A percentile compares a stretch with the other conserved stretches of the same genome.
phyloP scores from a whole-genome alignment of 2,797 vertebrate species.

The Nannoperca australis region DNA sequence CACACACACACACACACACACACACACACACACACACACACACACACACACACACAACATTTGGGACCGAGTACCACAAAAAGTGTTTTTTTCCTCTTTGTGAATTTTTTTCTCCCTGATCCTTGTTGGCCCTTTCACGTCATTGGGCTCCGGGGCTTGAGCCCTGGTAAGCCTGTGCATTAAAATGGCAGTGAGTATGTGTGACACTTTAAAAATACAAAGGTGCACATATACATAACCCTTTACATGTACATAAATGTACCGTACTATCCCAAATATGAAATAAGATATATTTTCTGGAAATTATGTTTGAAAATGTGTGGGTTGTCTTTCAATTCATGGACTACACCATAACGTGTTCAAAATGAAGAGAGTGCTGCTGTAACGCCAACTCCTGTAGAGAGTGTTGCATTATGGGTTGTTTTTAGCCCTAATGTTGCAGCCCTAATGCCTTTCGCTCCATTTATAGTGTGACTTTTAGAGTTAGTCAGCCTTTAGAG shows the following conservation, averaged over 20 bases:
- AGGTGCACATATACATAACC: not conserved
- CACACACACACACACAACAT: no score
- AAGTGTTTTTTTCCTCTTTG: no score
- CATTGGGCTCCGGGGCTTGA: no score
- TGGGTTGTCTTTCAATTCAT: not conserved
- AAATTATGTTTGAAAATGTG: not conserved
- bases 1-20: no score
- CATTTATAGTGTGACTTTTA: not conserved
- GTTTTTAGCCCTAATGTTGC: not conserved
- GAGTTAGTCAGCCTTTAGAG: not conserved
- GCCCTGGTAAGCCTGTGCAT: no score
- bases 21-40: no score
- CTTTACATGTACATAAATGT: slow-evolving; percentile 5
- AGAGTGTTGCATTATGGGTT: not conserved
- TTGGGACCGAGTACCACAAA: no score
- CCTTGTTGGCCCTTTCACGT: no score
- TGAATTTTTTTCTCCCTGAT: no score
- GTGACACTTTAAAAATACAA: not conserved
- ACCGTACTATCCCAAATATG: not conserved
- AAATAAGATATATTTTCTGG: not conserved
- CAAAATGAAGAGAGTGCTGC: not conserved
- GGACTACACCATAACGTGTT: not conserved
- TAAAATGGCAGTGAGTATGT: no score
- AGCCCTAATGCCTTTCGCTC: not conserved
- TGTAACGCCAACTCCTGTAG: not conserved